Conservation (phyloP, 2,888 invertebrate genomes). For the Dioctria rufipes region DNA sequence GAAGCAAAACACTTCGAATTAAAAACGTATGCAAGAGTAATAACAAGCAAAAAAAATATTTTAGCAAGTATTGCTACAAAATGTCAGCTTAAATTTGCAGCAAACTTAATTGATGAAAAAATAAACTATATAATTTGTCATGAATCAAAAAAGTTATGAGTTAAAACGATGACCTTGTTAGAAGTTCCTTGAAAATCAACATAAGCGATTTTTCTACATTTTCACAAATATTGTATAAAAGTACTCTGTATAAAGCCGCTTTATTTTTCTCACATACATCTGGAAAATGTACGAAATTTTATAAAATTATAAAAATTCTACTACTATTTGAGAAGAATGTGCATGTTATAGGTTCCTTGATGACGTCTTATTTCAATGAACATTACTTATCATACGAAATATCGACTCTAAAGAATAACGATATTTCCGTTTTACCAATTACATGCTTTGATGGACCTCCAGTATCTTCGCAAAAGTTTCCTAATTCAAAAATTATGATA, state of each 20-base stretch:
- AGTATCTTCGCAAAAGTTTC: not conserved
- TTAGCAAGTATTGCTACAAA: not conserved
- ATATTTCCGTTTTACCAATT: not conserved
- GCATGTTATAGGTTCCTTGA: not conserved
- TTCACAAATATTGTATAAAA: no score
- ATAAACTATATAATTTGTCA: no score
- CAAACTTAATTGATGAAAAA: not conserved
- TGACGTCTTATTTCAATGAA: not conserved
- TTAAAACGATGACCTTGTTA: no score
- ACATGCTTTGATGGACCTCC: slow-evolving; percentile 4
- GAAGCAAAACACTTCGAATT: not conserved
- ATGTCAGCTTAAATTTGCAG: not conserved
- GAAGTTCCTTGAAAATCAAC: no score
- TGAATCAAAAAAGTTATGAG: no score
- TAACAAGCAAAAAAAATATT: not conserved
- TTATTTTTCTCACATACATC: not conserved
- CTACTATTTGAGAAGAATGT: not conserved
- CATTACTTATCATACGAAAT: not conserved
- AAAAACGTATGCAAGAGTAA: slow-evolving; percentile 2
- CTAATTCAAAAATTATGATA: not conserved
- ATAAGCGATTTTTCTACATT: no score
- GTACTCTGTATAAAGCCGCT: no score
- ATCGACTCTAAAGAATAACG: not conserved
- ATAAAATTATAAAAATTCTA: not conserved
- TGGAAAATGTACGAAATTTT: not conserved